Percentiles rank a stretch among this genome's conserved stretches.
Evolutionary conservation across 2,797 vertebrate genomes (phyloP).

Genomic region (Bradypodion pumilum): DNA sequence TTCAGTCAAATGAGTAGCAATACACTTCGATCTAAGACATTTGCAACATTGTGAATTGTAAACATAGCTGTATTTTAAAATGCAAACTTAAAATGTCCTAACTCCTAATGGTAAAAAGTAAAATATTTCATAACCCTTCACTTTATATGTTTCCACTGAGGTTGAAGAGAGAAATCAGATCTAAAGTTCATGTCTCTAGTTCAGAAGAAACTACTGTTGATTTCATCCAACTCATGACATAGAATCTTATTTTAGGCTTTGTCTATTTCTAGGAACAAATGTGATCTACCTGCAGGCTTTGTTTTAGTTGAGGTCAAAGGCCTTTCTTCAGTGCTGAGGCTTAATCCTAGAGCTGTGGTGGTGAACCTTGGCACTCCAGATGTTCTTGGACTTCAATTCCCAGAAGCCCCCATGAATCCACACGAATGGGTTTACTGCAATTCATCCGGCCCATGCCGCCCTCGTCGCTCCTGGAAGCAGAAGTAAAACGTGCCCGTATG

Average conservation of each 20-base stretch:
- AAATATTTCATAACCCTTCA: neutral
- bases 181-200: neutral
- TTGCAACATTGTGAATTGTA: neutral
- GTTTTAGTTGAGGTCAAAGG: neutral
- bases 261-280: neutral
- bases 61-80: neutral
- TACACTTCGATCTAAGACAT: neutral
- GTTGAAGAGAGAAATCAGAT: neutral
- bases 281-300: neutral
- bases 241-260: neutral
- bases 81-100: neutral
- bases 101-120: neutral
- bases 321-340: neutral
- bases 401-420: too few species aligned
- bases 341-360: neutral
- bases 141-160: neutral
- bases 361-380: too few species aligned
- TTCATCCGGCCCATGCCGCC: too few species aligned
- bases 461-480: too few species aligned
- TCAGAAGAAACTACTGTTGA: neutral
- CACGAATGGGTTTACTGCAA: too few species aligned
- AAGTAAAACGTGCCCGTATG: too few species aligned
- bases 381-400: too few species aligned
- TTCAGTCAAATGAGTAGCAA: neutral
- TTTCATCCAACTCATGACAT: neutral